A percentile compares a stretch with the other conserved stretches of the same genome.
These are phyloP conservation scores for Watsonalla binaria DNA, from an alignment of 2,888 invertebrate species.

Conservation along the genomic window DNA sequence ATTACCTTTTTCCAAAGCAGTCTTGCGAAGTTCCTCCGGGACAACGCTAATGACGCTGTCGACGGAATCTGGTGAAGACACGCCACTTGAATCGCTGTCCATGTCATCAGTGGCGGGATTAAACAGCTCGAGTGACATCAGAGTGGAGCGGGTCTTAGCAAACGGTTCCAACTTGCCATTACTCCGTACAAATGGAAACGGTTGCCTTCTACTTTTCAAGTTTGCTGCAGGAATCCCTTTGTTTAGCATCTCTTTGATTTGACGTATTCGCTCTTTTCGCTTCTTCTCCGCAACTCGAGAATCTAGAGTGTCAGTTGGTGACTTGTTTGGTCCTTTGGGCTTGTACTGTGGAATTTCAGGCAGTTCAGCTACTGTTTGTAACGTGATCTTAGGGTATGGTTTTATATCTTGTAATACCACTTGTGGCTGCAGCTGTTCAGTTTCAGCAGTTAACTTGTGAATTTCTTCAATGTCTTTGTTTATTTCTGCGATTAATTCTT, in stretches of 20 bases:
- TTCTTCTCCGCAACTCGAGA: slow-evolving; percentile 71
- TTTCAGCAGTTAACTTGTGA: slow-evolving; percentile 71
- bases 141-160: slow-evolving; percentile 84
- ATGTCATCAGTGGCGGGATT: slow-evolving; percentile 95
- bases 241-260: slow-evolving; percentile 84
- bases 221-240: slow-evolving; percentile 83
- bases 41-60: slow-evolving; percentile 91
- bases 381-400: slow-evolving; percentile 78
- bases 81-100: slow-evolving; percentile 92
- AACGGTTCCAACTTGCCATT: slow-evolving; percentile 79
- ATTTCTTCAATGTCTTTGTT: slow-evolving; percentile 74
- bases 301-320: slow-evolving; percentile 58
- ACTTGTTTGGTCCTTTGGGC: slow-evolving; percentile 51
- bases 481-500: slow-evolving; percentile 62
- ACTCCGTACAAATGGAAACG: slow-evolving; percentile 85
- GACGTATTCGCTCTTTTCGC: slow-evolving; percentile 81
- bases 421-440: slow-evolving; percentile 57
- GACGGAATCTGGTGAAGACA: slow-evolving; percentile 91
- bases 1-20: slow-evolving; percentile 66
- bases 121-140: slow-evolving; percentile 89
- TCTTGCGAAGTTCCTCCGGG: slow-evolving; percentile 78
- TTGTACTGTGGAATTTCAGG: slow-evolving; percentile 81
- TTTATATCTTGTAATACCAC: slow-evolving; percentile 70
- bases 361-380: slow-evolving; percentile 80
- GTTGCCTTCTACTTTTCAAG: slow-evolving; percentile 60